phyloP scores from a whole-genome alignment of 1,140 invertebrate genomes.

The Patella vulgata region DNA sequence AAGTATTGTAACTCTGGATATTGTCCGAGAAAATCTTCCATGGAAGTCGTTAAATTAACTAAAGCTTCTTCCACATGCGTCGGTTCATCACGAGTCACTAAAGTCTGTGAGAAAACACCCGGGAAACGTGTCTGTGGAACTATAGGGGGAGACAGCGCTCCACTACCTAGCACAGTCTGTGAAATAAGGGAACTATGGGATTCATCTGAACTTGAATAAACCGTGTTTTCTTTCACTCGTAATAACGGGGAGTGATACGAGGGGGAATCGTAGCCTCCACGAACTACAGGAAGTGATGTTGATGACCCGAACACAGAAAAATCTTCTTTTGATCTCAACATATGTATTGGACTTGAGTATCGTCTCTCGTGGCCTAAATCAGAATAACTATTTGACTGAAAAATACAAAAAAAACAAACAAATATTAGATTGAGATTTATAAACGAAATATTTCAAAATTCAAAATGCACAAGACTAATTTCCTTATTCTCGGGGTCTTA shows the following conservation, averaged over 20 bases:
- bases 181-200: slow-evolving; percentile 21
- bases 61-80: slow-evolving; percentile 58
- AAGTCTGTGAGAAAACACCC: slow-evolving; percentile 34
- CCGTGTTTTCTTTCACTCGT: no score
- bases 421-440: neutral
- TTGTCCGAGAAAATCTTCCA: slow-evolving; percentile 70
- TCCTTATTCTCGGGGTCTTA: no score
- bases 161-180: slow-evolving; percentile 23
- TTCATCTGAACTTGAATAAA: no score
- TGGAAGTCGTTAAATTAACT: slow-evolving; percentile 50
- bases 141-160: neutral
- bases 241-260: slow-evolving; percentile 10
- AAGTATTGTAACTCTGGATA: slow-evolving; percentile 67
- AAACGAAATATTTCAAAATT: neutral
- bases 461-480: neutral
- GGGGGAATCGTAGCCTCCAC: slow-evolving; percentile 7
- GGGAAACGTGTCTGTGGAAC: slow-evolving; percentile 20
- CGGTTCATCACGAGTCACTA: slow-evolving; percentile 36
- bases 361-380: slow-evolving; percentile 44
- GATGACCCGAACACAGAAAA: slow-evolving; percentile 49
- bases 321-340: slow-evolving; percentile 50
- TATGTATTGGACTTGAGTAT: slow-evolving; percentile 38
- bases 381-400: slow-evolving; percentile 44
- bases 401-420: slow-evolving; percentile 6
- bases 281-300: slow-evolving; percentile 22